Evolutionary conservation across 1,140 invertebrate genomes (phyloP).

Genomic region (Apis laboriosa): DNA sequence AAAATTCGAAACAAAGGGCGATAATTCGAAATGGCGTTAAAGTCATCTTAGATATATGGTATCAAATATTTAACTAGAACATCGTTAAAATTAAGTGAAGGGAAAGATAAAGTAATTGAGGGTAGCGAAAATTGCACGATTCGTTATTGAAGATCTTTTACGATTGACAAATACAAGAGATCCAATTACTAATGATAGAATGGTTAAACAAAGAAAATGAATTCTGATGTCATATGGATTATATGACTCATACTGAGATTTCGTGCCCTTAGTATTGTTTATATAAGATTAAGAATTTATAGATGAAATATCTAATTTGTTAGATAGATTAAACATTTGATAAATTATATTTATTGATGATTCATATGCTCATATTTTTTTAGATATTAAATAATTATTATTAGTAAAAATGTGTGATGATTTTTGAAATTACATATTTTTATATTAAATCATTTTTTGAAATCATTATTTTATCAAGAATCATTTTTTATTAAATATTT

Average conservation of each 20-base stretch:
- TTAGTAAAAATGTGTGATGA: too few species aligned
- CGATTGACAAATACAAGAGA: neutral
- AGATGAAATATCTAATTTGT: neutral
- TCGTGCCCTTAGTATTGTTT: neutral
- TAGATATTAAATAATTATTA: too few species aligned
- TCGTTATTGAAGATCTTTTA: neutral
- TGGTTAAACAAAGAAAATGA: neutral
- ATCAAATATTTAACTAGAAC: conserved; percentile 63
- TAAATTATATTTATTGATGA: too few species aligned
- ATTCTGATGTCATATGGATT: too few species aligned
- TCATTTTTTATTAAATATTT: too few species aligned
- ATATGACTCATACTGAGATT: neutral
- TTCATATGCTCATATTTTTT: too few species aligned
- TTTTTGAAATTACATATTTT: too few species aligned
- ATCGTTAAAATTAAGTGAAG: neutral
- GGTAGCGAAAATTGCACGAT: neutral
- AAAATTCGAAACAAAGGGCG: too few species aligned
- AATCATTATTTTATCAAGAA: too few species aligned
- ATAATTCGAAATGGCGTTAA: too few species aligned
- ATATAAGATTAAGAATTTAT: neutral
- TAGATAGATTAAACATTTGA: neutral
- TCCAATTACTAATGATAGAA: conserved; percentile 29
- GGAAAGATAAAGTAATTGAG: neutral
- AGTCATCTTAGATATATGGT: conserved; percentile 1
- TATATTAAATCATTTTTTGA: too few species aligned